phyloP scores from a whole-genome alignment of 2,888 invertebrate species.

The Thumatha senex region DNA sequence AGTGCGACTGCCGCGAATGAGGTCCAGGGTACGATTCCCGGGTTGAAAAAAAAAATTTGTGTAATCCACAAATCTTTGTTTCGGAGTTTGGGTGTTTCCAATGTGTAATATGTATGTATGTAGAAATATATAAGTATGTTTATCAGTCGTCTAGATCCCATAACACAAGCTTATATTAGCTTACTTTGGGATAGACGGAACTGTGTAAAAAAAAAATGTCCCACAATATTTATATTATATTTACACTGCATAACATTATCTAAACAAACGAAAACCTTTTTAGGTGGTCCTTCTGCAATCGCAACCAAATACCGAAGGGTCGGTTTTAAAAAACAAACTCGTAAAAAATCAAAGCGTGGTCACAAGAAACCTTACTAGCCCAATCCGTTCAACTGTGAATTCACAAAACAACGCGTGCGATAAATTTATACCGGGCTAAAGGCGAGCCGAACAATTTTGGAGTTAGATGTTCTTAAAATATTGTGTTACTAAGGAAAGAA shows the following conservation, averaged over 20 bases:
- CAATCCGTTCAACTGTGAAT: slow-evolving; percentile 48
- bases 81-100: too few relatives aligned
- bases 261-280: slow-evolving; percentile 9
- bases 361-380: slow-evolving; percentile 50
- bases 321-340: slow-evolving; percentile 21
- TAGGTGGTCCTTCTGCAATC: slow-evolving; percentile 39
- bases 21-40: too few relatives aligned
- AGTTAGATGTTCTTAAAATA: slow-evolving; percentile 12
- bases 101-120: too few relatives aligned
- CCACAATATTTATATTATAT: too few relatives aligned
- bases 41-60: too few relatives aligned
- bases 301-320: slow-evolving; percentile 30
- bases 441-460: slow-evolving; percentile 14
- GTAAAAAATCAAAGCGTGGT: slow-evolving; percentile 40
- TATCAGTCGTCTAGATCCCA: too few relatives aligned
- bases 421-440: slow-evolving; percentile 33
- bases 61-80: too few relatives aligned
- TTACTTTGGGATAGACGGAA: too few relatives aligned
- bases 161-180: too few relatives aligned
- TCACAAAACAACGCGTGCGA: slow-evolving; percentile 56
- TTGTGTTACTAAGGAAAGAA: slow-evolving; percentile 34
- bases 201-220: too few relatives aligned
- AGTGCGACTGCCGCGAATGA: too few relatives aligned
- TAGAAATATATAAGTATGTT: too few relatives aligned
- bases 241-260: not conserved